Percentiles rank a stretch among this genome's conserved stretches.
These are phyloP conservation scores for Calameuta pallipes DNA, from an alignment of 2,888 invertebrate species.

Conservation along the genomic window DNA sequence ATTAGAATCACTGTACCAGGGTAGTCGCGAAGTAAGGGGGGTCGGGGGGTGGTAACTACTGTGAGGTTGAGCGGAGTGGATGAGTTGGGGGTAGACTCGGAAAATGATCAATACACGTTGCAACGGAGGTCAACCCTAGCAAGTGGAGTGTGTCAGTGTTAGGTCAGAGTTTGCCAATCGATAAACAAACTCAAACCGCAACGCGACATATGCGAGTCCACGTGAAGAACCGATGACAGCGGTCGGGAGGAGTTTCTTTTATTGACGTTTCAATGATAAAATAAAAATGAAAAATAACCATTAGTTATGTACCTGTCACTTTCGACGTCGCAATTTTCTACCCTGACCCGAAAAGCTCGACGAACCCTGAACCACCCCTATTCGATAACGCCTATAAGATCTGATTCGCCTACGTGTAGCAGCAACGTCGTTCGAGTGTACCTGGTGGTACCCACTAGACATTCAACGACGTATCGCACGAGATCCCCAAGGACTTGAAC, in stretches of 20 bases:
- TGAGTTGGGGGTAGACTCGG: not conserved
- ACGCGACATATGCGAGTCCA: not conserved
- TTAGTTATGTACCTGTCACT: not conserved
- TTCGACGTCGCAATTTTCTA: not conserved
- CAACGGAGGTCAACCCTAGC: slow-evolving; percentile 51
- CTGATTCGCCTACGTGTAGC: not conserved
- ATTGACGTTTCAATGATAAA: not conserved
- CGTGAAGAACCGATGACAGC: not conserved
- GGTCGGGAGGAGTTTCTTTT: not conserved
- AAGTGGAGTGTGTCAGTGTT: slow-evolving; percentile 64
- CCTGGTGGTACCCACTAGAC: not conserved
- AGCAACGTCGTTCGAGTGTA: not conserved
- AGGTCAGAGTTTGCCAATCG: slow-evolving; percentile 60
- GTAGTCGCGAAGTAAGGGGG: not conserved
- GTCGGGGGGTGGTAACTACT: not conserved
- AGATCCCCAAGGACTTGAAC: not conserved
- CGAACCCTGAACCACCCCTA: not conserved
- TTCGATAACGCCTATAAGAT: not conserved
- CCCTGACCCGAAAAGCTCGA: not conserved
- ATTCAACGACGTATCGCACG: not conserved
- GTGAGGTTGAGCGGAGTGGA: not conserved
- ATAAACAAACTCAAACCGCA: slow-evolving; percentile 44
- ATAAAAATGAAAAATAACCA: not conserved
- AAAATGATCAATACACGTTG: not conserved
- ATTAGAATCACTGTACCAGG: not conserved